Conservation (phyloP, 2,113 vertebrate genomes). For the Cavia porcellus region DNA sequence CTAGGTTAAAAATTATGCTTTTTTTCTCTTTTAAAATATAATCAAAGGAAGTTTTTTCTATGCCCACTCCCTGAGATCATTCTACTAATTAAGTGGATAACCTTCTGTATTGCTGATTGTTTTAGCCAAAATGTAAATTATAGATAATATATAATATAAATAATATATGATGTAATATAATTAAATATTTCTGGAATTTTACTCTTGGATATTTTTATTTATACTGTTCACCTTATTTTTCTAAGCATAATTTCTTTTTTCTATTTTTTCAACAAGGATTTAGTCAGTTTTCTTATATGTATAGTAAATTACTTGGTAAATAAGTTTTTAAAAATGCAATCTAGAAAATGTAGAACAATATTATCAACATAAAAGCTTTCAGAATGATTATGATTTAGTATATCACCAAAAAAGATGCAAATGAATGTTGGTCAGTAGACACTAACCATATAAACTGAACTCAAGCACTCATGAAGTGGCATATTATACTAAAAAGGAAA, state of each 20-base stretch:
- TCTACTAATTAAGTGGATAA: too few species aligned
- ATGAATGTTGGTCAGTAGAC: neutral
- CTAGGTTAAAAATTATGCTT: too few species aligned
- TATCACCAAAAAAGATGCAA: neutral
- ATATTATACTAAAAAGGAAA: neutral
- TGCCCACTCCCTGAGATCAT: too few species aligned
- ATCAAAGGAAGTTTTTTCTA: too few species aligned
- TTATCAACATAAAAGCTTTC: neutral
- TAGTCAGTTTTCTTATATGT: neutral
- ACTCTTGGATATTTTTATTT: conserved; percentile 35
- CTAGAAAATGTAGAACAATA: conserved; percentile 10
- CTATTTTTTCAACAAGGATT: neutral
- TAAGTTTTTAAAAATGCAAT: neutral
- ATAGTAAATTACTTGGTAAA: neutral
- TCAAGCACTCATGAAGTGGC: neutral
- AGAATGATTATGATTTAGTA: neutral
- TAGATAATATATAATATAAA: neutral
- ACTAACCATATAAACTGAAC: conserved; percentile 22
- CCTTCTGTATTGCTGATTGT: too few species aligned
- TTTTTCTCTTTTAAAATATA: too few species aligned
- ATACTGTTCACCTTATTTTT: neutral
- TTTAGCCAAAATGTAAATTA: too few species aligned
- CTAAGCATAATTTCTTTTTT: neutral
- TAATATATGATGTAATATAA: neutral
- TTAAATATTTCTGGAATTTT: conserved; percentile 30